Percentiles rank a stretch among this genome's conserved stretches.
phyloP scores from a whole-genome alignment of 2,888 invertebrate species.

The Polymixis lichenea region DNA sequence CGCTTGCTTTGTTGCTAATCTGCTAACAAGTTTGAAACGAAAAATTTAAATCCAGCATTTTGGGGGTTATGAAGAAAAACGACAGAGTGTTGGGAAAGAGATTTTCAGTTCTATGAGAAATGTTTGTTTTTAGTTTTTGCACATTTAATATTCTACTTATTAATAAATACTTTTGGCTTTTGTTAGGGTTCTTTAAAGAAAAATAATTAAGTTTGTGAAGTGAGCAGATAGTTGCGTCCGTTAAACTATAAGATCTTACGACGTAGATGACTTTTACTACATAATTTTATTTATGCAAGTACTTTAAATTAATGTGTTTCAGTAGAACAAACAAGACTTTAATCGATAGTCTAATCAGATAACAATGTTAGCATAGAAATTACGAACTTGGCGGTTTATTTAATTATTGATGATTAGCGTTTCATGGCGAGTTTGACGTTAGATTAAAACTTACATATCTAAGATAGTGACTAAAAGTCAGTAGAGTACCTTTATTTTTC shows the following conservation, averaged over 20 bases:
- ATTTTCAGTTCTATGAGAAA: constrained; percentile 53
- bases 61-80: constrained; percentile 86
- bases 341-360: constrained; percentile 15
- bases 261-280: constrained; percentile 55
- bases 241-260: constrained; percentile 53
- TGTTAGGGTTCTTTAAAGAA: neutral
- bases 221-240: neutral
- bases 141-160: neutral
- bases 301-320: constrained; percentile 18
- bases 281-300: constrained; percentile 16
- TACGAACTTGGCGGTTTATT: neutral
- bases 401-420: neutral
- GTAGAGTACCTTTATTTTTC: neutral
- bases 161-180: too few relatives aligned
- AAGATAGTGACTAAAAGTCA: neutral
- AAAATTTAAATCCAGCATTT: constrained; percentile 86
- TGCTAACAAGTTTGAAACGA: constrained; percentile 89
- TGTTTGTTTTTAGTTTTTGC: neutral
- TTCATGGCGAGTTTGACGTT: neutral
- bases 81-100: constrained; percentile 47
- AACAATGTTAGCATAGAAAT: constrained; percentile 6
- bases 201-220: neutral
- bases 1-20: constrained; percentile 89
- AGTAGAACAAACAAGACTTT: constrained; percentile 14
- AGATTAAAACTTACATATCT: neutral